phyloP scores from a whole-genome alignment of 2,797 vertebrate species.

The Sebastes goodei region DNA sequence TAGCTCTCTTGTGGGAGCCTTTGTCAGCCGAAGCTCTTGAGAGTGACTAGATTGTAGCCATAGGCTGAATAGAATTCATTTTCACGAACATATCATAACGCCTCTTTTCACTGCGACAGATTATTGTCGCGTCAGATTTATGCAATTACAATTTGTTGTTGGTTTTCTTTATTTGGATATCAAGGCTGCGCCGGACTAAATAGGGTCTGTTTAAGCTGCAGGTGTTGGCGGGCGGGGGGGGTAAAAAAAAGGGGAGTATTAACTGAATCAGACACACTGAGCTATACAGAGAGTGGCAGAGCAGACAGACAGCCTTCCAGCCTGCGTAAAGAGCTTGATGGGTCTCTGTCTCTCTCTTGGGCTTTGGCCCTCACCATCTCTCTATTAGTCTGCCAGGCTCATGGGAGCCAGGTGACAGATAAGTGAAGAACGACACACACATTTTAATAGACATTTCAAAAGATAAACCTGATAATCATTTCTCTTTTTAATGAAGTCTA shows the following conservation, averaged over 20 bases:
- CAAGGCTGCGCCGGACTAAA: conserved; percentile 7
- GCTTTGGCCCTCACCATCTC: conserved; percentile 83
- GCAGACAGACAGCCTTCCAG: conserved; percentile 74
- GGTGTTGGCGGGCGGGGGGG: background rate
- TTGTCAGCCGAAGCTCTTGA: conserved; percentile 77
- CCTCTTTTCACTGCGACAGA: conserved; percentile 33
- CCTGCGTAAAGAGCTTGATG: conserved; percentile 72
- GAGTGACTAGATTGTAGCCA: conserved; percentile 78
- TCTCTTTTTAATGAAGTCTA: conserved; percentile 87
- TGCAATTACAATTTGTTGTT: conserved; percentile 45
- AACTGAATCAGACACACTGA: conserved; percentile 46
- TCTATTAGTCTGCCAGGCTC: conserved; percentile 84
- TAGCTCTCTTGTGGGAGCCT: conserved; percentile 79
- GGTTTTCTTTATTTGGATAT: background rate
- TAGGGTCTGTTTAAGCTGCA: conserved; percentile 17
- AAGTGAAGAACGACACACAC: conserved; percentile 84
- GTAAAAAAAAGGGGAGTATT: conserved; percentile 4
- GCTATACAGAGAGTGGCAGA: conserved; percentile 55
- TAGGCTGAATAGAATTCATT: conserved; percentile 74
- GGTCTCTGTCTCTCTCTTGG: conserved; percentile 79
- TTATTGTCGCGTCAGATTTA: conserved; percentile 55
- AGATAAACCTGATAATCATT: conserved; percentile 89
- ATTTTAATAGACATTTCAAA: conserved; percentile 89
- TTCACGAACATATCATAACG: conserved; percentile 55
- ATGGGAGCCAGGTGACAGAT: conserved; percentile 88